Base-by-base conservation (phyloP, 2,113 vertebrate species). In the Atrichornis clamosus region DNA sequence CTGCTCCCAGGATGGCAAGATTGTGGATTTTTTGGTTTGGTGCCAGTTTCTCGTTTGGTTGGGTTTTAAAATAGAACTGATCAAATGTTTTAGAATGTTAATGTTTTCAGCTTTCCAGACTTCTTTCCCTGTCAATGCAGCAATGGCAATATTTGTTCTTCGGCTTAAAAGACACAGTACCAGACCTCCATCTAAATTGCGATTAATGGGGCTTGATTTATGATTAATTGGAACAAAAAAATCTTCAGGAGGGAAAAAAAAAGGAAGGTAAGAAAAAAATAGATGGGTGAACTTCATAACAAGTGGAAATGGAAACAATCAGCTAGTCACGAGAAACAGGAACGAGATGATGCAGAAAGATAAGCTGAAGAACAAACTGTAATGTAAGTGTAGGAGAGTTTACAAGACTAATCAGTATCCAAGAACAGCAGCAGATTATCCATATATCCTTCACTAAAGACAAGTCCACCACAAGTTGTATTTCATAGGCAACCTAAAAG, bases 401-500 rank as follows among this genome's bases (percentile, higher is more conserved):
- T 79, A 28, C 22, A 82, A 53, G 14, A 67, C n/a, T 4, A 0
- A 30, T 74, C 39, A 32, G 35, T 14, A 9, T 65, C 52, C 78
- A 93, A 90, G 33, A 96, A 90, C 15, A 95, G 33, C 52, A 89
- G 75, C 39, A 92, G 74, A 86, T n/a, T 72, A 70, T 81, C 65
- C 78, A 28, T 58, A 81, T 60, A 62, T 84, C 83, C 68, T 90
- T 92, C 42, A 60, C 24, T 67, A 87, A 90, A 92, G 59, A 35
- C 35, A 76, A 65, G 35, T 20, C 67, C 42, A 75, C 50, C n/a
- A 67, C 49, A 24, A 91, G 33, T 68, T 87, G 86, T 46, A 83
- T 80, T 81, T 76, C 87, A 67, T 28, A 88, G 42, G 63, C 76
- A 76, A 59, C 39, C 33, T 82, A 68, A 78, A 44, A 52, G 15